Base-by-base conservation (phyloP, 1,140 invertebrate genomes). In the Catajapyx aquilonaris region DNA sequence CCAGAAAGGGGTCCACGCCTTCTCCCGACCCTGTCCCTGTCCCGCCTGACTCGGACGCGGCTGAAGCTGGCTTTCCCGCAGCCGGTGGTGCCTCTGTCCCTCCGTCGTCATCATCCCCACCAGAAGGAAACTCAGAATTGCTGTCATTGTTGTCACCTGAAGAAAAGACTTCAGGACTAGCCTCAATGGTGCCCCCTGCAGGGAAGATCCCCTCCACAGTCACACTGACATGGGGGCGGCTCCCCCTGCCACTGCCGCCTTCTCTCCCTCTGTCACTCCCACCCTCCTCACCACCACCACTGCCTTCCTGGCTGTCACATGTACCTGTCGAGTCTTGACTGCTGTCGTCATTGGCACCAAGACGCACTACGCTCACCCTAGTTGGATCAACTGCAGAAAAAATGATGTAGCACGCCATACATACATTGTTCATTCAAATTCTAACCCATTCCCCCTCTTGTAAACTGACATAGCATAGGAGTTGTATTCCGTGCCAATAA, bases 1-100 rank as follows among this genome's bases (percentile, higher is more conserved):
- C 59, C 51, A 62, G 59, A 41, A 68, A 66, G 35, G 65, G 64
- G 46, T 68, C 61, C 4, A 54, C 52, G 18, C 19, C 16, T 39
- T 33, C 20, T 32, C 25, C 34, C 10, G 28, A 35, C 31, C 20
- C 30, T n/a, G 23, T 23, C 21, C 32, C 22, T 21, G 36, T 40
- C 31, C 44, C 44, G 3, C 41, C 41, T 17, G 41, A 39, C 25
- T 34, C 41, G 16, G 38, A 34, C 4, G n/a, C 17, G 19, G 17
- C 25, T 11, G 23, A 37, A 20, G 20, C 23, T 13, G 31, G 35
- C 22, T 31, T 34, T 39, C 25, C 20, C 18, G 36, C 15, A 16
- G 15, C 18, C 11, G 15, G 32, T 21, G 35, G 21, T 10, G 22
- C 20, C 5, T 18, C 16, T 1, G 11, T 15, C 39, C 10, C 39